Conservation (phyloP, 2,888 invertebrate genomes). For the Elegia similella region DNA sequence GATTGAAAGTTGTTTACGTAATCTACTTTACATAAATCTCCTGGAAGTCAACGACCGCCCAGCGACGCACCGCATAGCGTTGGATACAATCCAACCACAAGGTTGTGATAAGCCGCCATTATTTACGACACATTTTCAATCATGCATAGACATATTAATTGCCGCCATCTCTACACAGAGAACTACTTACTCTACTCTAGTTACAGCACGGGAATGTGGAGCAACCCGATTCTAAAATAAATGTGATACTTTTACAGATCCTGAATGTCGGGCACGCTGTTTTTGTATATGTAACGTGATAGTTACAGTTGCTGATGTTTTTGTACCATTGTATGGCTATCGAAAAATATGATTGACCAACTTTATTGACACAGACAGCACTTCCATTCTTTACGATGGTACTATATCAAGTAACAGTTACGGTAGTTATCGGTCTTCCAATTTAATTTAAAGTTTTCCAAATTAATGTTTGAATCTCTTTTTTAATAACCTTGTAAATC, state of each 20-base stretch:
- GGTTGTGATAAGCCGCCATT: conserved; percentile 22
- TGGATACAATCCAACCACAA: conserved; percentile 42
- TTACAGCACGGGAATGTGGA: conserved; percentile 5
- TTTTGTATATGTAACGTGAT: not conserved
- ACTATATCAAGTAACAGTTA: too few species aligned
- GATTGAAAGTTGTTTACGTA: conserved; percentile 33
- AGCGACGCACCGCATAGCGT: conserved; percentile 26
- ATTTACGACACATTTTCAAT: conserved; percentile 18
- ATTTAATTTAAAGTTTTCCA: too few species aligned
- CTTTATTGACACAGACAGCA: too few species aligned
- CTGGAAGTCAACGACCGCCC: conserved; percentile 47
- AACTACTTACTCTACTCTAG: conserved; percentile 13
- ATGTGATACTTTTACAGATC: conserved; percentile 10
- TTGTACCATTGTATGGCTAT: too few species aligned
- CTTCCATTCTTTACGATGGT: too few species aligned
- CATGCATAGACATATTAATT: conserved; percentile 2
- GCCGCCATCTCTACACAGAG: not conserved
- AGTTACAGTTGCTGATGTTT: not conserved
- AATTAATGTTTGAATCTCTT: too few species aligned
- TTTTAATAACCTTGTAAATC: too few species aligned
- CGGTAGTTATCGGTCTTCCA: too few species aligned
- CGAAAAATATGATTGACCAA: too few species aligned
- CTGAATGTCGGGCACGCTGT: not conserved
- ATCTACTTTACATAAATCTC: conserved; percentile 44
- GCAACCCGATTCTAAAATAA: conserved; percentile 20